Conservation (phyloP, 2,113 vertebrate species). For the Cranoglanis bouderius region DNA sequence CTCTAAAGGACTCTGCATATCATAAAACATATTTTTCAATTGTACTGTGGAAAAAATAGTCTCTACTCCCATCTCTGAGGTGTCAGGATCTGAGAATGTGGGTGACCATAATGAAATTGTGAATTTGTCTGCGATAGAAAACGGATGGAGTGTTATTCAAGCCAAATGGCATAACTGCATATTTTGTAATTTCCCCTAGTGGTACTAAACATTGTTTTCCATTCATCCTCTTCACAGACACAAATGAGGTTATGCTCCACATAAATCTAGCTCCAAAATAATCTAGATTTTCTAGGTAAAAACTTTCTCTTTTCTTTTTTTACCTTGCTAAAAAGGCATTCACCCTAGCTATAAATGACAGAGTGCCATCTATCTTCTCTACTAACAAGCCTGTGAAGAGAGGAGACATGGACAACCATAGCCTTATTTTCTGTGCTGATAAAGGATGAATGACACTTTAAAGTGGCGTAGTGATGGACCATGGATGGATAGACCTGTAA, state of each 20-base stretch:
- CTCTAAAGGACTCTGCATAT: background rate
- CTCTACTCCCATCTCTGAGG: background rate
- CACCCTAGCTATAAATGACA: background rate
- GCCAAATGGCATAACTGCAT: background rate
- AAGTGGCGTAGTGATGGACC: background rate
- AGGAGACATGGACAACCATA: background rate
- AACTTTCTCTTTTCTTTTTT: background rate
- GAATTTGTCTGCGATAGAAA: background rate
- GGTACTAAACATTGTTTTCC: background rate
- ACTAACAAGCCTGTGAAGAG: background rate
- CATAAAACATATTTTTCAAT: background rate
- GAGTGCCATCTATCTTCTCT: background rate
- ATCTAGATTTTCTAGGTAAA: background rate
- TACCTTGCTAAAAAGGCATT: background rate
- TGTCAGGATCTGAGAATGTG: background rate
- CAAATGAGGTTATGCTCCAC: background rate
- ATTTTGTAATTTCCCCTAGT: background rate
- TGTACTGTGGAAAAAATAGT: background rate
- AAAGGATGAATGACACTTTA: background rate
- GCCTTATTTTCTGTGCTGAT: background rate
- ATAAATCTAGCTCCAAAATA: background rate
- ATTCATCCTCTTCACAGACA: slow-evolving; percentile 13
- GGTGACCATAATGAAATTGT: background rate
- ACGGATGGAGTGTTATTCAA: background rate
- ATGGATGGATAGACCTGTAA: background rate